Evolutionary conservation across 2,113 vertebrate genomes (phyloP), one percentile per base, ranked within the genome.

Genomic region (Empidonax traillii): DNA sequence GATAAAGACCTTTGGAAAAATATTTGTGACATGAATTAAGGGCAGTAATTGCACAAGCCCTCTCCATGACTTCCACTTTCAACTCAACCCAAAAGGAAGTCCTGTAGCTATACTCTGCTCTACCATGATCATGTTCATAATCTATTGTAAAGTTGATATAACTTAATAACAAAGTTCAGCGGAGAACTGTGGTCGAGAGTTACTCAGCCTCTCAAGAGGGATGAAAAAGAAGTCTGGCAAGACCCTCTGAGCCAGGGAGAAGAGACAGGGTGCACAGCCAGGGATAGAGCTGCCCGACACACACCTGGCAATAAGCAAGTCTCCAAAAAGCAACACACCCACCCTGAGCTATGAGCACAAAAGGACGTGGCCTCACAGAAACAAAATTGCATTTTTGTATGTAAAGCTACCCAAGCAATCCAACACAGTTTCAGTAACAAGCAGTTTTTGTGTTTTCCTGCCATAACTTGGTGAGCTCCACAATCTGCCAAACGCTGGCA

Each of bases 61-160:
- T 15, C 35, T 71, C 61, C 39, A 25, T 55, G 15, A 71, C 71
- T 55, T 91, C 33, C 65, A 63, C 13, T 33, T 52, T 52, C 51
- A 27, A 73, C 31, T 14, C 14, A 84, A 47, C 11, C 15, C 43
- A 69, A 65, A 92, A 92, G 23, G 23, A 68, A 78, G 15, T 17
- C 55, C 43, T 62, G 20, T 41, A 62, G 31, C 76, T 53, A 23
- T 24, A 14, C 14, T 51, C 28, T 51, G 28, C 47, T 85, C 46
- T 43, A 30, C 19, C 7, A 12, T 6, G 8, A 43, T 25, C 6
- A 30, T 8, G 62, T 28, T 41, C 16, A 59, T n/a, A 23, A 25
- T 80, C 43, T 2, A 1, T 25, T 1, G 0, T 5, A 8, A 24
- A 46, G 31, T 47, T 3, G 1, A 10, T 52, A 47, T 55, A 63